Base-by-base conservation (phyloP, 2,888 invertebrate genomes). In the Yponomeuta plumbellus region DNA sequence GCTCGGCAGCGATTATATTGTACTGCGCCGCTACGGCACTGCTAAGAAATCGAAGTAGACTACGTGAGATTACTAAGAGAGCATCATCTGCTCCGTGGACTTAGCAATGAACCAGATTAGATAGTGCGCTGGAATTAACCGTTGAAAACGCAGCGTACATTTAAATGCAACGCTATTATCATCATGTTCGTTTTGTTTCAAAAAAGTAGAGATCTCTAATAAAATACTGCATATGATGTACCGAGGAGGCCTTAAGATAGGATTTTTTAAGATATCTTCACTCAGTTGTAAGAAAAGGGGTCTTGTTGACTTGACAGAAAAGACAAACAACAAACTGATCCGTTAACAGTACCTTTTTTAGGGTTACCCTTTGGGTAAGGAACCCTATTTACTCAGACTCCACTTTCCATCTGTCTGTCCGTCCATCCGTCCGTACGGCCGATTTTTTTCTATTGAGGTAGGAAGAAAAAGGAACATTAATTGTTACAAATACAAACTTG, bases 21-120 rank as follows among this genome's bases (percentile, higher is more conserved):
- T 39, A 39, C 13, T 59, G 59, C 34, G 57, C 17, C 58, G 34
- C 58, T 65, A 39, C 65, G 34, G 58, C 58, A 39, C 39, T 39
- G 59, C 21, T 34, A 65, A 22, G 65, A 59, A 65, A 65, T 65
- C 26, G 21, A 65, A 65, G 23, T 58, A 21, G 58, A 40, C 59
- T 58, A 20, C 39, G 39, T 26, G 26, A 57, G 57, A 64, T 56
- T 56, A 57, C 40, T 63, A 21, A 11, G 6, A 63, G 52, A 44
- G 40, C 44, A 21, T 21, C 59, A 11, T 23, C 13, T 23, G 59
- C 59, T 59, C 62, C 62, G 17, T 62, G 17, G 21, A 22, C 23
- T 59, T 58, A 11, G 21, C 22, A 58, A 58, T 58, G 58, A 22
- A 59, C 22, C 23, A 59, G 59, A 59, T 59, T 59, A 59, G 59